These are phyloP conservation scores for Hylaeus anthracinus DNA, from an alignment of 1,140 invertebrate species.

Conservation along the genomic window DNA sequence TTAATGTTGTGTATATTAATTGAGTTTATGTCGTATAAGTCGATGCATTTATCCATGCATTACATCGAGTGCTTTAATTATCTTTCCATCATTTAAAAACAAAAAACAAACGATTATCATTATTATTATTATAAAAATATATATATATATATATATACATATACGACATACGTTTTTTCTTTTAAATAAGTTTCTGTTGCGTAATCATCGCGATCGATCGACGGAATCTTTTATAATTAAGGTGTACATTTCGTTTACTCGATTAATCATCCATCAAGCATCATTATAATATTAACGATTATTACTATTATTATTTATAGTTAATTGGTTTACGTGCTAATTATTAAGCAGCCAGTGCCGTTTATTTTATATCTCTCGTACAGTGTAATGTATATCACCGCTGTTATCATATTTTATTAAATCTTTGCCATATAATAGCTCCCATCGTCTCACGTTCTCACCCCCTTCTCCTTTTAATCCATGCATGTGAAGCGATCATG, in stretches of 20 bases:
- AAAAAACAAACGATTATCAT: constrained; percentile 31
- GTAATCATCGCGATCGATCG: constrained; percentile 38
- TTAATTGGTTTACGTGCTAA: constrained; percentile 59
- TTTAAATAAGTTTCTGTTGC: constrained; percentile 31
- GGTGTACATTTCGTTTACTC: constrained; percentile 55
- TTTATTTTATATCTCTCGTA: constrained; percentile 68
- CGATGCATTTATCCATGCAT: constrained; percentile 52
- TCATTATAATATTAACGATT: constrained; percentile 52
- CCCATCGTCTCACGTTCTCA: constrained; percentile 44
- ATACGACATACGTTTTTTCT: constrained; percentile 34
- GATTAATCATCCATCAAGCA: constrained; percentile 44
- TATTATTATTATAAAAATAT: constrained; percentile 47
- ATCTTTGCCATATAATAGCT: constrained; percentile 71
- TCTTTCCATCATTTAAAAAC: constrained; percentile 32
- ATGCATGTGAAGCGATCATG: no score
- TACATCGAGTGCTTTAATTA: constrained; percentile 67
- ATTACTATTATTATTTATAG: constrained; percentile 56
- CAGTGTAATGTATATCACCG: constrained; percentile 63
- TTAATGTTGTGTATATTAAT: constrained; percentile 69
- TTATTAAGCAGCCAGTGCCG: constrained; percentile 60
- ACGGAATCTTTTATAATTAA: constrained; percentile 50
- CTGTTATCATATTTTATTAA: constrained; percentile 74
- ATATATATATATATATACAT: constrained; percentile 27
- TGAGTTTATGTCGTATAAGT: constrained; percentile 62
- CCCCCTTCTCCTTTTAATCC: background rate